phyloP scores from a whole-genome alignment of 2,113 vertebrate genomes.

The Synchiropus splendidus region DNA sequence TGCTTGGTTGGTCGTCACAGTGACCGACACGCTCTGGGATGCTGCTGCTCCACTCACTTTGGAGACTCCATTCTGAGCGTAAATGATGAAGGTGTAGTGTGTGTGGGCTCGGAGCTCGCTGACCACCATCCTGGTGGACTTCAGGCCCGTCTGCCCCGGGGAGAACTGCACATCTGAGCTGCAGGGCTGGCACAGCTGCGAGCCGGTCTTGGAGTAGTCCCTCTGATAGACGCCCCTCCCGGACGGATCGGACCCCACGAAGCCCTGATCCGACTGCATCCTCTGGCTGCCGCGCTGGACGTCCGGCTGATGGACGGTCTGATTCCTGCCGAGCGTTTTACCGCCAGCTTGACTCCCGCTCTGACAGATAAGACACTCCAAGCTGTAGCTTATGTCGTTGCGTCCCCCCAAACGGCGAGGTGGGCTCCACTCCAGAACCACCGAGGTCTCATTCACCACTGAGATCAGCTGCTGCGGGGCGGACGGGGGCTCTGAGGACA shows the following conservation, averaged over 20 bases:
- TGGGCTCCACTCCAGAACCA: constrained; percentile 91
- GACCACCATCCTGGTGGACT: constrained; percentile 81
- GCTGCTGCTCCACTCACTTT: constrained; percentile 74
- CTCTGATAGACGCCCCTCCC: constrained; percentile 42
- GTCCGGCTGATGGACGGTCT: constrained; percentile 25
- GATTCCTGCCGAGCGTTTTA: constrained; percentile 32
- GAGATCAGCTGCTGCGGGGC: constrained; percentile 92
- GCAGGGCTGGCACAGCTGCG: constrained; percentile 79
- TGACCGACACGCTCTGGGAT: constrained; percentile 85
- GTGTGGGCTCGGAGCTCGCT: constrained; percentile 93
- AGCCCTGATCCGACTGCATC: constrained; percentile 58
- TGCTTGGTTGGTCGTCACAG: constrained; percentile 96
- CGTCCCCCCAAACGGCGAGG: constrained; percentile 84
- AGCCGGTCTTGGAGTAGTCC: constrained; percentile 31
- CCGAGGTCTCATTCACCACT: constrained; percentile 92
- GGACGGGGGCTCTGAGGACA: constrained; percentile 79
- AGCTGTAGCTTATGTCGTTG: constrained; percentile 82
- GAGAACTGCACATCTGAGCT: constrained; percentile 81
- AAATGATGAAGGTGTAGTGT: constrained; percentile 92
- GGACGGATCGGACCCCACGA: constrained; percentile 38
- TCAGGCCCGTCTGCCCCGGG: constrained; percentile 78
- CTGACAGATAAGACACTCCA: constrained; percentile 88
- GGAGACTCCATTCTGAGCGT: constrained; percentile 87
- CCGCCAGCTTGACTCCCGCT: constrained; percentile 21
- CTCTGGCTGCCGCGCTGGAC: constrained; percentile 22